Evolutionary conservation across 2,888 invertebrate species (phyloP), one percentile per base, ranked within the genome.

Genomic region (Sminthurides aquaticus): DNA sequence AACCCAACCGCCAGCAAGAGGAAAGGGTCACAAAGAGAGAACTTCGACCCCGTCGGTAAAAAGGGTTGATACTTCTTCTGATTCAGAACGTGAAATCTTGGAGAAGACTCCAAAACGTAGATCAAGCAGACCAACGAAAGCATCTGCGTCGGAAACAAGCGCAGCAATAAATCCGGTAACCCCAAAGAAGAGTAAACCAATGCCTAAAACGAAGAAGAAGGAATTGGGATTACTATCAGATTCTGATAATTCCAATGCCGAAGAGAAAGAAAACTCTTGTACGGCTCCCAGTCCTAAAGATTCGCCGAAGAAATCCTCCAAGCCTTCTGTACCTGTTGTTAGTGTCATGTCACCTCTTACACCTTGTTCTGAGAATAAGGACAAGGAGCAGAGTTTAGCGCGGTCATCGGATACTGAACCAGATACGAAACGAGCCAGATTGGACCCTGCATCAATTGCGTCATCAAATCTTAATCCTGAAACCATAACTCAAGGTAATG

Each of bases 171-270:
- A 34, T 34, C 43, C 5, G 15, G 8, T 34, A 11, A 43, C 11
- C 18, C 43, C 43, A 18, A 52, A 22, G 52, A 52, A 52, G 20
- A 67, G 67, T 48, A 68, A 81, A 75, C 81, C 82, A 68, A 81
- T 82, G 78, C 80, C 80, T 22, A 81, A 81, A 74, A 80, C 81
- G 28, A 74, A 70, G 48, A 75, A 72, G 67, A 71, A 71, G 54
- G 71, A 71, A 62, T 60, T 72, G 22, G 73, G 69, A 3, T 61
- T 74, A 22, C 67, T 74, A 2, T 73, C 70, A 48, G 74, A 74
- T 55, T 68, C 70, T 29, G 73, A 74, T 27, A 69, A 70, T 26
- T 67, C 66, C 22, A 66, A 57, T 24, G 69, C 68, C 15, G 72
- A 72, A 2, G 74, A 74, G 29, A 74, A 74, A 64, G 74, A 74